phyloP scores from a whole-genome alignment of 1,140 invertebrate genomes.

The Drosophila lacteicornis region DNA sequence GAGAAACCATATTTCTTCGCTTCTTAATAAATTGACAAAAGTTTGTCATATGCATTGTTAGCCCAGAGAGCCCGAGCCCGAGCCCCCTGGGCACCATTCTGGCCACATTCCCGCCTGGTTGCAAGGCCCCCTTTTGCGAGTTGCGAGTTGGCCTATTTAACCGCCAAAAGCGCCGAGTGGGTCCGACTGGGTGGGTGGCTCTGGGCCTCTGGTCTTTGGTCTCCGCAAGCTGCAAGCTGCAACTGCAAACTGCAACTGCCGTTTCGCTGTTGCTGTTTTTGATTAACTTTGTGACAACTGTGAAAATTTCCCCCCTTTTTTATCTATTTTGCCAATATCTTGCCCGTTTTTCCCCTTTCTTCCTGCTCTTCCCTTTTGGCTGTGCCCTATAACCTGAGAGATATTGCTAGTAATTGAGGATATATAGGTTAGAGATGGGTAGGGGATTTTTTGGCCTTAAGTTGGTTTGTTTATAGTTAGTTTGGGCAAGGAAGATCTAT shows the following conservation, averaged over 20 bases:
- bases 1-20: constrained; percentile 52
- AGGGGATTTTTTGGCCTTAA: too few species aligned
- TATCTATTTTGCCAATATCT: constrained; percentile 14
- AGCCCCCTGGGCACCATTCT: constrained; percentile 48
- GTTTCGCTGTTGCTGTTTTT: constrained; percentile 50
- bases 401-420: constrained; percentile 13
- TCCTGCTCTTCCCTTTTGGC: not conserved
- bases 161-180: constrained; percentile 24
- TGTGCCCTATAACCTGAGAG: constrained; percentile 6
- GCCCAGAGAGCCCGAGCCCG: constrained; percentile 51
- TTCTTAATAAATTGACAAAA: constrained; percentile 83
- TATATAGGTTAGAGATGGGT: constrained; percentile 16
- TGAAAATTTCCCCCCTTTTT: constrained; percentile 24
- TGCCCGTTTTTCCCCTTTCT: too few species aligned
- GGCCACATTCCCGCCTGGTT: constrained; percentile 12
- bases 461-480: not conserved
- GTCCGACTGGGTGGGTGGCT: constrained; percentile 32
- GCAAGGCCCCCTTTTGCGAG: not conserved
- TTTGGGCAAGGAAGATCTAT: too few species aligned
- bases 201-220: constrained; percentile 13
- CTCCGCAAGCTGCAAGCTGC: constrained; percentile 10
- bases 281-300: constrained; percentile 67
- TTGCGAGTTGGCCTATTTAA: constrained; percentile 58
- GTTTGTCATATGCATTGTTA: constrained; percentile 83
- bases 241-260: constrained; percentile 41